A percentile compares a stretch with the other conserved stretches of the same genome.
These are phyloP conservation scores for Xenopus tropicalis DNA, from an alignment of 2,113 vertebrate species.

Conservation along the genomic window UCB_Xtro_10.0 CM004449.2:100534501-100535000, in stretches of 20 bases:
- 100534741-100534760: constrained; percentile 19
- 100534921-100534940: constrained; percentile 12
- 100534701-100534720: background rate
- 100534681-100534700: constrained; percentile 12
- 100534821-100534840: constrained; percentile 34
- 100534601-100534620: constrained; percentile 17
- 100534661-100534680: background rate
- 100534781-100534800: constrained; percentile 30
- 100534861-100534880: constrained; percentile 24
- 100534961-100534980: background rate
- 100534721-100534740: constrained; percentile 10
- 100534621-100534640: constrained; percentile 24
- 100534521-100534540: too few species aligned
- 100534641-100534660: constrained; percentile 13
- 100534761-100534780: constrained; percentile 39
- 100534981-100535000: background rate
- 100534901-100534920: constrained; percentile 32
- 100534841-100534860: constrained; percentile 34
- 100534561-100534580: too few species aligned
- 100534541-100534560: too few species aligned
- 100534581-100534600: constrained; percentile 1
- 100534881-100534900: constrained; percentile 24
- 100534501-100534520: too few species aligned
- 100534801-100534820: constrained; percentile 33
- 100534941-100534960: constrained; percentile 30